phyloP scores from a whole-genome alignment of 2,113 vertebrate species.

The Cranoglanis bouderius region DNA sequence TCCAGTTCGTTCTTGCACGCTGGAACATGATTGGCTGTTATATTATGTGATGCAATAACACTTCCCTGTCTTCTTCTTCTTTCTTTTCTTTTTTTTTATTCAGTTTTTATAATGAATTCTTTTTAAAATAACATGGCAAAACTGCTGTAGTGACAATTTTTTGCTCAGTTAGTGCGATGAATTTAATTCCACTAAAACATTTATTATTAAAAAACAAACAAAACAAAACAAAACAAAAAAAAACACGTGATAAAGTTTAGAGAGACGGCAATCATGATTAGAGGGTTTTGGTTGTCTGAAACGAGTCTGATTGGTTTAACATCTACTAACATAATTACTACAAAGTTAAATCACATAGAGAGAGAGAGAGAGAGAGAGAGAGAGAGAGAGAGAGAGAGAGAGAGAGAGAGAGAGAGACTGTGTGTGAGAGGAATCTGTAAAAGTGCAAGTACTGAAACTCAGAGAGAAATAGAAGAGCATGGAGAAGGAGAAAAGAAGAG shows the following conservation, averaged over 20 bases:
- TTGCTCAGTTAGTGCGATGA: background rate
- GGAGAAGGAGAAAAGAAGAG: background rate
- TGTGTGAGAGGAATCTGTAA: background rate
- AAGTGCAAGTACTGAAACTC: background rate
- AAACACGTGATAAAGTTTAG: background rate
- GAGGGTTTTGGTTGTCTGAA: no score
- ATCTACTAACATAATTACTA: no score
- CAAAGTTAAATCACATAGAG: no score
- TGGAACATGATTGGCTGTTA: background rate
- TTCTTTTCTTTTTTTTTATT: background rate
- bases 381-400: background rate
- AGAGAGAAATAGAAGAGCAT: background rate
- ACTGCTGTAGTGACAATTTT: background rate
- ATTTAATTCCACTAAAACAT: background rate
- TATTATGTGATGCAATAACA: background rate
- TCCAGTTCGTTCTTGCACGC: background rate
- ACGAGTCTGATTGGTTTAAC: no score
- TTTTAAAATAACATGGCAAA: background rate
- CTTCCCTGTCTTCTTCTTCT: background rate
- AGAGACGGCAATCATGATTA: background rate
- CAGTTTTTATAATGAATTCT: background rate
- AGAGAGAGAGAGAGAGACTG: background rate
- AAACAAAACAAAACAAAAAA: background rate
- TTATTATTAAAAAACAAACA: background rate
- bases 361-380: conserved; percentile 4